A percentile compares a stretch with the other conserved stretches of the same genome.
Evolutionary conservation across 2,113 vertebrate species (phyloP).

Genomic region (Anarrhichthys ocellatus): DNA sequence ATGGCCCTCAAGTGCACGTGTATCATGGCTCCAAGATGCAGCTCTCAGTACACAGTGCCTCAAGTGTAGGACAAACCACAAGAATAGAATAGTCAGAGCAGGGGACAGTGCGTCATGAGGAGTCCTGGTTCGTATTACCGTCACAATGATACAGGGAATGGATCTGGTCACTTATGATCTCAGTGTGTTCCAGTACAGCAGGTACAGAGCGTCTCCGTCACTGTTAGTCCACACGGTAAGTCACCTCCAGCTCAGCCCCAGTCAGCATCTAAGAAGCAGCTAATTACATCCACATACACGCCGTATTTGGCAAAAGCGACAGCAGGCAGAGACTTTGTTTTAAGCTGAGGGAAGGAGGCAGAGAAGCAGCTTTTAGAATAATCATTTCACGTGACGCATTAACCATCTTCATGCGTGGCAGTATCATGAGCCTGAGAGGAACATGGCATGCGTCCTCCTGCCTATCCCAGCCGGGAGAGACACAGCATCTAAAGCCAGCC

Average conservation of each 20-base stretch:
- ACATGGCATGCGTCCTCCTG: slow-evolving; percentile 32
- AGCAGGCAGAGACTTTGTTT: slow-evolving; percentile 25
- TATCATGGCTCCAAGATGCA: slow-evolving; percentile 14
- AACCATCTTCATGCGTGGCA: slow-evolving; percentile 24
- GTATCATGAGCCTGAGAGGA: slow-evolving; percentile 47
- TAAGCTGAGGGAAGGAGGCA: slow-evolving; percentile 9
- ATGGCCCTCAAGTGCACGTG: slow-evolving; percentile 24
- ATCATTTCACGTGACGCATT: slow-evolving; percentile 44
- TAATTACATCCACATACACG: slow-evolving; percentile 40
- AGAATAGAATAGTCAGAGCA: slow-evolving; percentile 8
- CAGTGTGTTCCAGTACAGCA: slow-evolving; percentile 40
- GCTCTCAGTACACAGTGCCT: slow-evolving; percentile 1
- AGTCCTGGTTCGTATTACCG: slow-evolving; percentile 60
- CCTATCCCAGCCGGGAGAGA: slow-evolving; percentile 33
- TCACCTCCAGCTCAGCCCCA: slow-evolving; percentile 66
- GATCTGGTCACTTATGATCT: slow-evolving; percentile 60
- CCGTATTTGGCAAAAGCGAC: neutral
- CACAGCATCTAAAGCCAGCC: slow-evolving; percentile 48
- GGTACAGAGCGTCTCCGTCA: slow-evolving; percentile 52
- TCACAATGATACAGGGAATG: slow-evolving; percentile 39
- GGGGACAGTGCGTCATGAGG: slow-evolving; percentile 40
- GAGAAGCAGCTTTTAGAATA: slow-evolving; percentile 42
- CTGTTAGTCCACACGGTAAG: slow-evolving; percentile 25
- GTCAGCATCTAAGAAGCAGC: slow-evolving; percentile 54
- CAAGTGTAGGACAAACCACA: slow-evolving; percentile 39